A percentile compares a stretch with the other conserved stretches of the same genome.
Evolutionary conservation across 2,113 vertebrate species (phyloP).

Genomic region (Taxidea taxus): DNA sequence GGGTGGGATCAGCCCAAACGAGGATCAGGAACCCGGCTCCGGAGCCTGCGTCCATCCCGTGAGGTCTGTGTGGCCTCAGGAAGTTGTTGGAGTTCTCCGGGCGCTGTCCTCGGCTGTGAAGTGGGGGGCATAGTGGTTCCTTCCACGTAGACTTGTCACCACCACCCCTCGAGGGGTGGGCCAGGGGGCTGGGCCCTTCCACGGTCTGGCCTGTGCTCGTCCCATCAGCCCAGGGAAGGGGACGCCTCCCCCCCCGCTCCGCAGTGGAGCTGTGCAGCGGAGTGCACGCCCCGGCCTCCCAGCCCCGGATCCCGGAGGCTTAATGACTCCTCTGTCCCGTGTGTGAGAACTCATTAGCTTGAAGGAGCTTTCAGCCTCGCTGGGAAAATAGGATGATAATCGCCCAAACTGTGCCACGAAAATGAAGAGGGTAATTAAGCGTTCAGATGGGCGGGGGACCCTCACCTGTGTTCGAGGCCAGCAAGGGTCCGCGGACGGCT

Average conservation of each 20-base stretch:
- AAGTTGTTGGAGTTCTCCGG: not conserved
- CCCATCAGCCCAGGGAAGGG: not conserved
- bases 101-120: not conserved
- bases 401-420: not conserved
- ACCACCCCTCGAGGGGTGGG: not conserved
- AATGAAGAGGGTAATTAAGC: not conserved
- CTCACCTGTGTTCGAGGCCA: not conserved
- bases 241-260: accelerated
- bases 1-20: not conserved
- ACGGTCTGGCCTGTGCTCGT: accelerated
- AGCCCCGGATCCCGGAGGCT: not conserved
- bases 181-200: accelerated
- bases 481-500: too few relatives aligned
- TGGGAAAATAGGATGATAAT: not conserved
- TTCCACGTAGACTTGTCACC: not conserved
- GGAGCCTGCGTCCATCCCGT: not conserved
- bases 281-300: not conserved
- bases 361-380: not conserved
- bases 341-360: not conserved
- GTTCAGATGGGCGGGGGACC: not conserved
- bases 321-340: not conserved
- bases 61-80: not conserved
- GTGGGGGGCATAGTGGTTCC: accelerated
- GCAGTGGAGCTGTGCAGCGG: accelerated
- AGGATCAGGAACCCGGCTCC: not conserved